phyloP scores from a whole-genome alignment of 2,113 vertebrate species.

The Sceloporus undulatus region DNA sequence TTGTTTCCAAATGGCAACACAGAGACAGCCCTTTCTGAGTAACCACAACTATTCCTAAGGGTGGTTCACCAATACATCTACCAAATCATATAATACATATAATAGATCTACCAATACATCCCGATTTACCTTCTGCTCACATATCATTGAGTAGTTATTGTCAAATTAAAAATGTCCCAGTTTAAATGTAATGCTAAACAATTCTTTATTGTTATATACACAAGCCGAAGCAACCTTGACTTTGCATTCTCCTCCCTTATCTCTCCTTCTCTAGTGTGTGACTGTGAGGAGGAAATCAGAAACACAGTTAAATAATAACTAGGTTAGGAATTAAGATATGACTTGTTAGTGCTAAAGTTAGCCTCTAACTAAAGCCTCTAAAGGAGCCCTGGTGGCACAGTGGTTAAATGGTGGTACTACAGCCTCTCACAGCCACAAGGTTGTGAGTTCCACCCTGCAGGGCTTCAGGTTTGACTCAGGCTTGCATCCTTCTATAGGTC shows the following conservation, averaged over 20 bases:
- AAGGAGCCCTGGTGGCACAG: too few relatives aligned
- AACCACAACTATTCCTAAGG: too few relatives aligned
- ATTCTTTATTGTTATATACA: neutral
- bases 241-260: neutral
- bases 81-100: too few relatives aligned
- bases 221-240: neutral
- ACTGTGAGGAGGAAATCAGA: neutral
- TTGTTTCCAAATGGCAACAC: neutral
- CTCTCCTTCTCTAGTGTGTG: neutral
- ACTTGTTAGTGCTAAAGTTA: too few relatives aligned
- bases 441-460: too few relatives aligned
- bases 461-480: too few relatives aligned
- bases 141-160: neutral
- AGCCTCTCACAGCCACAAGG: too few relatives aligned
- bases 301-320: neutral
- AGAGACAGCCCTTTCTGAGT: neutral
- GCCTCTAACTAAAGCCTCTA: too few relatives aligned
- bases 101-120: neutral
- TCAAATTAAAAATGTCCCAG: neutral
- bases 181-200: neutral
- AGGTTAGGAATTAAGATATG: too few relatives aligned
- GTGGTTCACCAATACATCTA: too few relatives aligned
- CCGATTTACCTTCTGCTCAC: neutral
- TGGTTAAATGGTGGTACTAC: too few relatives aligned
- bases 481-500: too few relatives aligned